Evolutionary conservation across 2,797 vertebrate genomes (phyloP), one percentile per base, ranked within the genome.

Genomic region (Ciconia nigra): DNA sequence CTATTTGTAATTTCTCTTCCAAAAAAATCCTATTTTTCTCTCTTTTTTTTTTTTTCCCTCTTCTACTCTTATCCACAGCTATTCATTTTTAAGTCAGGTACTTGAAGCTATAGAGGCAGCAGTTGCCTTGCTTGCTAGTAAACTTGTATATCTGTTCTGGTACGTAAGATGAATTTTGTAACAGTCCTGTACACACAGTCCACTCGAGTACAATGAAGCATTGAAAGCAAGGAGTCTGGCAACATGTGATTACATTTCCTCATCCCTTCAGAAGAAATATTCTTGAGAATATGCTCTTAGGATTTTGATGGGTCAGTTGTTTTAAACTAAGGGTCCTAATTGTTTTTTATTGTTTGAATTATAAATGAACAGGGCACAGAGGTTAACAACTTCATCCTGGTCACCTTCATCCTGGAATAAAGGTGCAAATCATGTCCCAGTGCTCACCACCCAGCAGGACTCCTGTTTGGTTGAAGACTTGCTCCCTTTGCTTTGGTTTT

Each of bases 281-380:
- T 72, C 46, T 96, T 91, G 28, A 91, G 78, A 91, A 87, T 24
- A 72, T 10, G 6, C 21, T 77, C 18, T 87, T 67, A 86, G 86
- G 70, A 93, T 95, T 97, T 93, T 83, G 47, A 95, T 86, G 84
- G 59, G 66, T 97, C 87, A 95, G 29, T 91, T 95, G 51, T 86
- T 97, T 96, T 76, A 92, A 90, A 95, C 86, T 89, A 69, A 89
- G 77, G 18, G 35, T 92, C 52, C 83, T 92, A 89, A 96, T 89
- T 96, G 33, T 1, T 35, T 96, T 93, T 95, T 78, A 79, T 93
- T 94, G 41, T 95, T 89, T 88, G 22, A 88, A 73, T 91, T 76
- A 95, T 55, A 93, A 95, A 95, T 85, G 47, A 94, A 87, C 41
- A 91, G 39, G 29, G 63, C 17, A 66, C 17, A 58, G 89, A 95